phyloP scores from a whole-genome alignment of 1,140 invertebrate genomes.

The Drosophila ambigua region DNA sequence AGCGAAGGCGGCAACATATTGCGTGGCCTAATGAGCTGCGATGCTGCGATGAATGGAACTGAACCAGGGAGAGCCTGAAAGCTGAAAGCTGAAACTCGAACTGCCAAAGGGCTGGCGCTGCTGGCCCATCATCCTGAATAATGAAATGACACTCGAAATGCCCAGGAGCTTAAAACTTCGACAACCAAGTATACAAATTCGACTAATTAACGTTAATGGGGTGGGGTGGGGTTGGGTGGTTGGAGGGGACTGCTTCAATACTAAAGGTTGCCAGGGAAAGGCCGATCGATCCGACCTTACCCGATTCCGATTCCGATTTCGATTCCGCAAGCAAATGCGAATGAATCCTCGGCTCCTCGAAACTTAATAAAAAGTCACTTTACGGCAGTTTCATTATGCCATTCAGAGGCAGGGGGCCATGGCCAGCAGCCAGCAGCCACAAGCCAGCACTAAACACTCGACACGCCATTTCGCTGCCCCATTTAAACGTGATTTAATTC shows the following conservation, averaged over 20 bases:
- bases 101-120: constrained; percentile 22
- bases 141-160: constrained; percentile 8
- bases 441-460: too few species aligned
- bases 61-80: not conserved
- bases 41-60: constrained; percentile 46
- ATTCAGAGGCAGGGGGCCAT: not conserved
- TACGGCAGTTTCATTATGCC: constrained; percentile 7
- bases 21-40: constrained; percentile 60
- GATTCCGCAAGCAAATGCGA: not conserved
- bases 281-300: not conserved
- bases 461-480: constrained; percentile 16
- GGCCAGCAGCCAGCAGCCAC: too few species aligned
- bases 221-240: too few species aligned
- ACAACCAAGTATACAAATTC: constrained; percentile 5
- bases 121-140: constrained; percentile 11
- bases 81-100: constrained; percentile 4
- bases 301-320: not conserved
- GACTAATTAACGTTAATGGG: constrained; percentile 45
- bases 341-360: not conserved
- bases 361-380: constrained; percentile 23
- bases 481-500: constrained; percentile 74
- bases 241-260: not conserved
- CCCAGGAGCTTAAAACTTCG: constrained; percentile 34
- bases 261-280: not conserved
- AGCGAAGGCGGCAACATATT: constrained; percentile 59